These are phyloP conservation scores for Girardinus metallicus DNA, from an alignment of 2,797 vertebrate species.

Conservation along the genomic window DNA sequence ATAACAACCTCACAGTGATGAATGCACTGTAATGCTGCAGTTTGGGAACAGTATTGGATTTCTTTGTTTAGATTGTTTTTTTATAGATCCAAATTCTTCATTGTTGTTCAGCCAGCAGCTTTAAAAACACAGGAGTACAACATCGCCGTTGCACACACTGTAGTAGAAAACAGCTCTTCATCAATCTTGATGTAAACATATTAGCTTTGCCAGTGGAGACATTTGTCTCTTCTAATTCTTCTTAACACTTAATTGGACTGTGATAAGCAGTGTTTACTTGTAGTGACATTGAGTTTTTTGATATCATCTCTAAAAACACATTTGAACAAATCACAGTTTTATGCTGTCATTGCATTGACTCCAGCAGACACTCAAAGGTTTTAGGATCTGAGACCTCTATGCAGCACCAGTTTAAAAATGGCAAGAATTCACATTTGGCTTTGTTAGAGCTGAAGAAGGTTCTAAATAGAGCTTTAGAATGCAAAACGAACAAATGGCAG, in stretches of 20 bases:
- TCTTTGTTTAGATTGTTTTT: neutral
- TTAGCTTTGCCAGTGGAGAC: neutral
- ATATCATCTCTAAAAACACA: neutral
- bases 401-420: neutral
- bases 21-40: neutral
- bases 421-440: too few species aligned
- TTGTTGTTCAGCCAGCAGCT: neutral
- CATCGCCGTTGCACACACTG: neutral
- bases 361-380: neutral
- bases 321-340: neutral
- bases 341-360: neutral
- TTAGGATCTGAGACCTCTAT: neutral
- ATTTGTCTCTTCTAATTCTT: neutral
- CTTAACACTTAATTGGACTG: neutral
- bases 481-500: too few species aligned
- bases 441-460: too few species aligned
- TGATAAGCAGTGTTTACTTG: neutral
- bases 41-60: slow-evolving; percentile 23
- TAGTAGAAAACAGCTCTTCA: neutral
- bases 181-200: neutral
- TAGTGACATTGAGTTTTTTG: neutral
- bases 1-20: slow-evolving; percentile 8
- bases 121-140: neutral
- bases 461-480: too few species aligned
- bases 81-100: neutral